Evolutionary conservation across 2,113 vertebrate genomes (phyloP), one percentile per base, ranked within the genome.

Genomic region (Thunnus maccoyii): DNA sequence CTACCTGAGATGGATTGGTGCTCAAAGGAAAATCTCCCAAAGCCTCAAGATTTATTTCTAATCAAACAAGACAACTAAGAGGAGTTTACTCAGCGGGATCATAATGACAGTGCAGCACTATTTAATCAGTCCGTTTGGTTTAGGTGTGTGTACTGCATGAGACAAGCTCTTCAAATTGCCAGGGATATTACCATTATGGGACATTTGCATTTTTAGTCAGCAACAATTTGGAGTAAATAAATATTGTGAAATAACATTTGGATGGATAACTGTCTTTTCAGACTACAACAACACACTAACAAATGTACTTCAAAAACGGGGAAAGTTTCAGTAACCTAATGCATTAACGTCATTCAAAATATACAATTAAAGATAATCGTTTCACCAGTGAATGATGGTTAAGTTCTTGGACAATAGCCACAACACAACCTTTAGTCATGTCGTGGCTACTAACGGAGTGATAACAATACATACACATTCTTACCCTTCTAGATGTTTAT

Each of bases 41-140:
- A 94, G 91, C 91, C 87, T 80, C 69, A 58, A 91, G 82, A 91
- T 93, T 93, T 94, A 94, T 95, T 96, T 94, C 87, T 93, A 93
- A 94, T 95, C 94, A 94, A 95, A 95, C 91, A 94, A 88, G 90
- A 93, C 82, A 86, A 90, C 72, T 90, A 87, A 85, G 86, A 93
- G 76, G 85, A 91, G 89, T 91, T 89, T 93, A 84, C 84, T 85
- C 80, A 82, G 89, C 62, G 48, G 67, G 63, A 78, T 87, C 78
- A 74, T 91, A 87, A 93, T 89, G 91, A 91, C 79, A 50, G 73
- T 55, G 83, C 84, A 82, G 87, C 82, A 79, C 85, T 90, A 84
- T 95, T 93, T 94, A 93, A 94, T 93, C 93, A 93, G 92, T 88
- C 78, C 63, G 78, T 87, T 93, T 88, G 91, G 84, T 90, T 91